Conservation (phyloP, 2,113 vertebrate genomes). For the Saccopteryx leptura region DNA sequence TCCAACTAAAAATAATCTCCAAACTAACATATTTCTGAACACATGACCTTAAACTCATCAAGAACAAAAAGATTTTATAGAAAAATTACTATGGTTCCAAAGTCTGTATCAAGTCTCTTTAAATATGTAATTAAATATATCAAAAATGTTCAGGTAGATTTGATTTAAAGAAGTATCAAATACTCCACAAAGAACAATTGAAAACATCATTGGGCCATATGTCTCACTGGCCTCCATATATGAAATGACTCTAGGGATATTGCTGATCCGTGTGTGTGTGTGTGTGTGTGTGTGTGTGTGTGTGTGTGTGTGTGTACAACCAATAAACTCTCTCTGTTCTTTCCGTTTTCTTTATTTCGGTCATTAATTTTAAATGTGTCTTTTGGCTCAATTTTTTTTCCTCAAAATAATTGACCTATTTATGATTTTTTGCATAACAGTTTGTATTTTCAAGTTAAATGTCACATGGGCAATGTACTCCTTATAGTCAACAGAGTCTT, state of each 20-base stretch:
- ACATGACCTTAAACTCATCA: not conserved
- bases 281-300: not conserved
- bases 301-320: not conserved
- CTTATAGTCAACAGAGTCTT: not conserved
- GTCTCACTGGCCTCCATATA: not conserved
- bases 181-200: not conserved
- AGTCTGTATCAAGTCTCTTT: slow-evolving; percentile 18
- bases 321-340: not conserved
- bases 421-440: not conserved
- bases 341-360: not conserved
- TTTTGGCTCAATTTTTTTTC: not conserved
- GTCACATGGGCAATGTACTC: not conserved
- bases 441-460: slow-evolving; percentile 42
- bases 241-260: not conserved
- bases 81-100: slow-evolving; percentile 13
- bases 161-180: slow-evolving; percentile 31
- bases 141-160: slow-evolving; percentile 2
- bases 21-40: slow-evolving; percentile 26
- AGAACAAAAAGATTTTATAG: slow-evolving; percentile 39
- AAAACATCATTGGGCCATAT: not conserved
- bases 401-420: not conserved
- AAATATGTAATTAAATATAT: slow-evolving; percentile 36
- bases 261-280: not conserved
- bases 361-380: slow-evolving; percentile 30
- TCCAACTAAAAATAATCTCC: slow-evolving; percentile 55